Base-by-base conservation (phyloP, 2,797 vertebrate genomes). In the Bothrops alternatus region DNA sequence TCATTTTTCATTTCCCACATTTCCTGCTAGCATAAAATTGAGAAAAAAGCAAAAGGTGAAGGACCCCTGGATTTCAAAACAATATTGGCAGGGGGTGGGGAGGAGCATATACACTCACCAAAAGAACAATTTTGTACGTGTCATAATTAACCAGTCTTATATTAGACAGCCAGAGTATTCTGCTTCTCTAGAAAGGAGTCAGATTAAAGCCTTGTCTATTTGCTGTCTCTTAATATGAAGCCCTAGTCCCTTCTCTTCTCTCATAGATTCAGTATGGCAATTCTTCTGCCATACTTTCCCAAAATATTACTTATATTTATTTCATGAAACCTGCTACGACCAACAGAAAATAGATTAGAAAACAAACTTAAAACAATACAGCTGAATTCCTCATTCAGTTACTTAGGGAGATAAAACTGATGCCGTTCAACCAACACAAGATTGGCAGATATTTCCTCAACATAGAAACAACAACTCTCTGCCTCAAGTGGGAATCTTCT, bases 51-150 rank as follows among this genome's bases (percentile, higher is more conserved):
- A 0, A 47, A 95, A 93, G 94, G 92, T 50, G 93, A 95, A 90
- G 92, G 89, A 78, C 4, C 0, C 60, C 6, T 0, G 73, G 91
- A 87, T 93, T 91, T 58, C 94, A 73, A 73, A 73, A n/a, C n/a
- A 69, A 73, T 37, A 32, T n/a, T 18, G 14, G n/a, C n/a, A 37
- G 2, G 26, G 23, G 53, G 85, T 2, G 50, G 63, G 61, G 82
- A 92, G 93, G 94, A 94, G 92, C 69, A 0, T 85, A 93, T 90
- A 95, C 0, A 26, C 5, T 82, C 95, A 87, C 91, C 96, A 95
- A 97, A 96, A 95, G 95, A 96, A 96, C 96, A 96, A 95, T 93
- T 90, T 95, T 96, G 97, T 93, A 5, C 91, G 78, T 97, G 96
- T 95, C 96, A 95, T 50, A 90, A 93, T 65, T 89, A 90, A 96